Conservation (phyloP, 1,140 invertebrate genomes). For the Sogatella furcifera region DNA sequence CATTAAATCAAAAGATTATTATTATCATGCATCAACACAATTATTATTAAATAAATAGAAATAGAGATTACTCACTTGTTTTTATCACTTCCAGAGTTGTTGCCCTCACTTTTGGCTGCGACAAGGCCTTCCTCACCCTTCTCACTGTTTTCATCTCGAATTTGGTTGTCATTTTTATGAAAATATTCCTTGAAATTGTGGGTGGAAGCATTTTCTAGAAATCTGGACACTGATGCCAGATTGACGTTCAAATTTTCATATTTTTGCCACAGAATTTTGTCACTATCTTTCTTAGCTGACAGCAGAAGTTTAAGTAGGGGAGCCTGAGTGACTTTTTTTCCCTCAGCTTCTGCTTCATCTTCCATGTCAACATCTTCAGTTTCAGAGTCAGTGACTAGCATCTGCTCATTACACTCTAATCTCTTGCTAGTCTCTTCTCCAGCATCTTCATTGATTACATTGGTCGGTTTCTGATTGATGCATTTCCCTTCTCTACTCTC, state of each 20-base stretch:
- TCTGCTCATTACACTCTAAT: conserved; percentile 49
- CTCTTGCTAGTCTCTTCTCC: conserved; percentile 35
- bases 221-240: conserved; percentile 61
- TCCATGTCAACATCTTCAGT: conserved; percentile 47
- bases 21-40: too few relatives aligned
- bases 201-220: conserved; percentile 69
- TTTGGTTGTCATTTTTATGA: conserved; percentile 28
- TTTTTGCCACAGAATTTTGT: conserved; percentile 14
- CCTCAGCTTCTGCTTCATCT: conserved; percentile 42
- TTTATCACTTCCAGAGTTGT: conserved; percentile 70
- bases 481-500: conserved; percentile 66
- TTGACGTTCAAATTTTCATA: conserved; percentile 33
- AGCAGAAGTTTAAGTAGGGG: conserved; percentile 14
- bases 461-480: conserved; percentile 52
- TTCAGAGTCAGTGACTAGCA: conserved; percentile 24
- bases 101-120: conserved; percentile 62
- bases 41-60: too few relatives aligned
- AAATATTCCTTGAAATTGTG: conserved; percentile 51
- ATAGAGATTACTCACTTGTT: conserved; percentile 42
- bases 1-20: too few relatives aligned
- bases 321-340: conserved; percentile 20
- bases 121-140: conserved; percentile 66
- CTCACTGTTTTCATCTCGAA: conserved; percentile 34
- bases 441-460: not conserved
- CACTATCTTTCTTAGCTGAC: conserved; percentile 12